Base-by-base conservation (phyloP, 2,888 invertebrate species). In the Nowickia ferox region DNA sequence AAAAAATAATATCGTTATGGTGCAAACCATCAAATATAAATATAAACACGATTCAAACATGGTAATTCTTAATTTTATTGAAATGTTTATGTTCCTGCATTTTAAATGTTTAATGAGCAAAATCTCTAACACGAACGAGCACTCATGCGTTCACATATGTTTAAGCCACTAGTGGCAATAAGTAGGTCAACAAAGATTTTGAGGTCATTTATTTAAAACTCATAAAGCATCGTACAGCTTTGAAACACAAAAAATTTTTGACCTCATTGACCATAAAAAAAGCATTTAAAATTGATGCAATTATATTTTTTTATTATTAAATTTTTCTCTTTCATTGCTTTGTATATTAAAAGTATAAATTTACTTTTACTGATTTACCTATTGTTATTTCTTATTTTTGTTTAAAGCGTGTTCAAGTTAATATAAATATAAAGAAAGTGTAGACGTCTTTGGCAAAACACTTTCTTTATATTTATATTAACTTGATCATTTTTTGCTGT, bases 161-260 rank as follows among this genome's bases (percentile, higher is more conserved):
- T 15, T 30, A 19, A 55, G 38, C 48, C 17, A 66, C 63, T 69
- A 38, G 61, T 84, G 15, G 69, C 30, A 65, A 65, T 65, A 76
- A 76, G 76, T 78, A 76, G 80, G 80, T 63, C 75, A 84, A 66
- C 71, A 76, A 80, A 38, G 71, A 84, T 66, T 72, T 71, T 72
- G 71, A 72, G 66, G 42, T 77, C 68, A 68, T 66, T 72, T 72
- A 81, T 84, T 84, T 81, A 68, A 77, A 84, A 84, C 81, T 80
- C 84, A 77, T 48, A 81, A 40, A 84, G 65, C 61, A 68, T 74
- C 76, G 22, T 84, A 74, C 66, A 55, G 76, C 51, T 81, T 17
- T 68, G n/a, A 61, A 72, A 84, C 74, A 55, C 3, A 38, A 59
- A n/a, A 51, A 66, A 46, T 68, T 61, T 44, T 68, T 81, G 80